phyloP scores from a whole-genome alignment of 2,888 invertebrate species.

The Ectemnius cavifrons region DNA sequence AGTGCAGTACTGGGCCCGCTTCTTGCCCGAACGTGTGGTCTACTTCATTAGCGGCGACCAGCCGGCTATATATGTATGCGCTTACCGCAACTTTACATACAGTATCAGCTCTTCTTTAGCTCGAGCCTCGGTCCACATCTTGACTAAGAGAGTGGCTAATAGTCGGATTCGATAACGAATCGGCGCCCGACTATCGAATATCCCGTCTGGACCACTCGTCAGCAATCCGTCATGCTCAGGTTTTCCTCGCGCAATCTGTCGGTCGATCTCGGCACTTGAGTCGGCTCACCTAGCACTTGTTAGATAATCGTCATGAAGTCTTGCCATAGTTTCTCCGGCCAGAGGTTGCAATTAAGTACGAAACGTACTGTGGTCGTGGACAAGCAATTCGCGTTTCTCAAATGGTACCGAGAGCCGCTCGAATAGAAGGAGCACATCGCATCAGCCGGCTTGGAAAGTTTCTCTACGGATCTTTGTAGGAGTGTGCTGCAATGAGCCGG shows the following conservation, averaged over 20 bases:
- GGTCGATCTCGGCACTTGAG: neutral
- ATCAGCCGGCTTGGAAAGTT: constrained; percentile 9
- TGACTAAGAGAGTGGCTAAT: neutral
- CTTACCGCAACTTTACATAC: constrained; percentile 58
- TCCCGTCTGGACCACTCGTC: constrained; percentile 14
- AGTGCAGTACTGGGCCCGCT: constrained; percentile 62
- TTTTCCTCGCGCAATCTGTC: neutral
- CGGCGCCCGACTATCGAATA: constrained; percentile 16
- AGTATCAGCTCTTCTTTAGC: constrained; percentile 35
- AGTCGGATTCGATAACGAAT: constrained; percentile 18
- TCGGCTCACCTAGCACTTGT: too few relatives aligned
- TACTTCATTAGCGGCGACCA: constrained; percentile 68
- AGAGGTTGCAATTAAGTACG: neutral
- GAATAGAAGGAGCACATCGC: neutral
- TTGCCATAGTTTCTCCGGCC: neutral
- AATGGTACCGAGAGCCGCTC: neutral
- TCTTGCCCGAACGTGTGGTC: constrained; percentile 67
- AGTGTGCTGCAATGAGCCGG: constrained; percentile 14
- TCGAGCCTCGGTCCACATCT: constrained; percentile 10
- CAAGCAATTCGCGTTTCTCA: neutral
- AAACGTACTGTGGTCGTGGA: neutral
- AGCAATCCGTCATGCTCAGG: constrained; percentile 8
- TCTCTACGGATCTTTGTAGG: constrained; percentile 13
- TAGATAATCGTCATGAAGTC: neutral
- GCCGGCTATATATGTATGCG: constrained; percentile 45